A percentile compares a stretch with the other conserved stretches of the same genome.
phyloP scores from a whole-genome alignment of 2,888 invertebrate genomes.

The Amphimallon solstitiale region DNA sequence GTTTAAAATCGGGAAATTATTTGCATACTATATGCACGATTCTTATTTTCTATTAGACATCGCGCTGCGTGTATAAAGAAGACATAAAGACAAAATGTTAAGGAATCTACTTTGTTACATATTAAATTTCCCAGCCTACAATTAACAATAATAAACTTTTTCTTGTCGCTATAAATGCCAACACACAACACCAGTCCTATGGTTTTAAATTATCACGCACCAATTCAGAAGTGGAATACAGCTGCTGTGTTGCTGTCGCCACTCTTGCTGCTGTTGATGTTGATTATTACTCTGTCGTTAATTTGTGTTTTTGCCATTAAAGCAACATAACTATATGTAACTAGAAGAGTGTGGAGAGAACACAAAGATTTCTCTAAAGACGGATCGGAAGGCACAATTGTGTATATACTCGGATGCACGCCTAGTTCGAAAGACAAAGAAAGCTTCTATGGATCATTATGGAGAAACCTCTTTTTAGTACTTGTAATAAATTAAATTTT shows the following conservation, averaged over 20 bases:
- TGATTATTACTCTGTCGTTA: background rate
- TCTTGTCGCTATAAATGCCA: too few species aligned
- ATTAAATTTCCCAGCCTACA: too few species aligned
- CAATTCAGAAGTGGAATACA: background rate
- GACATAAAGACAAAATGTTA: too few species aligned
- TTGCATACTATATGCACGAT: too few species aligned
- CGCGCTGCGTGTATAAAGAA: too few species aligned
- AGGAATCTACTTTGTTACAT: too few species aligned
- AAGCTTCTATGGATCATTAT: background rate
- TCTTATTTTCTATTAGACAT: too few species aligned
- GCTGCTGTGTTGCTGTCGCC: too few species aligned
- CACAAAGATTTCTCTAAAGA: constrained; percentile 1
- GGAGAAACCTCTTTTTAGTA: background rate
- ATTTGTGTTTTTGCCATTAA: background rate
- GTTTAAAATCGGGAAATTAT: too few species aligned
- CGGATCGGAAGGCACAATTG: background rate
- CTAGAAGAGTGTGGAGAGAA: background rate
- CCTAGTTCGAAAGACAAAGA: background rate
- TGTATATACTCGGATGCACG: background rate
- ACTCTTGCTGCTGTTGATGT: too few species aligned
- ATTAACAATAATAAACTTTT: too few species aligned
- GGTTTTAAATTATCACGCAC: background rate
- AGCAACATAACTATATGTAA: background rate
- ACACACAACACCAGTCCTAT: background rate
- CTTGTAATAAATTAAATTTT: constrained; percentile 10